Evolutionary conservation across 2,888 invertebrate species (phyloP), one percentile per base, ranked within the genome.

Genomic region (Hyalella azteca): DNA sequence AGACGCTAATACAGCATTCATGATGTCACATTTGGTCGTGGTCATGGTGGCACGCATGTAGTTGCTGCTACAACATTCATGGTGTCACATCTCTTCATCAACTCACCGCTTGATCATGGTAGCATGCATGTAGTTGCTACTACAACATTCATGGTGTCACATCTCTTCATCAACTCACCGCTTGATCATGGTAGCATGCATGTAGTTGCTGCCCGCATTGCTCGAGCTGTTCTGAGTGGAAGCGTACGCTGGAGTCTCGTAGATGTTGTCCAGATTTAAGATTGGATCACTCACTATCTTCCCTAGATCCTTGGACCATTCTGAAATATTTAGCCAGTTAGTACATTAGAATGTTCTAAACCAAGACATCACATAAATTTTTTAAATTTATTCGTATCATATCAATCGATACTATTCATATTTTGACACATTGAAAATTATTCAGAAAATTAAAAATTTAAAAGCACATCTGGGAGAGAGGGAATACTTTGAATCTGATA

Each of bases 261-360:
- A 92, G 87, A 96, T 95, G 84, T 91, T 91, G n/a, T 93, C 92
- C 77, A 97, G 89, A 88, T 96, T 95, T 73, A 96, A 90, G 79
- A 95, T 89, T 0, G 95, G 94, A 89, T 96, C 95, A 86, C 91
- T 92, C 86, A 94, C 92, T 45, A 93, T 93, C 54, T 91, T 91
- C 83, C 92, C 93, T 85, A 95, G 93, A 79, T 94, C 94, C 84
- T 91, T 92, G 86, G 91, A 92, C 86, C 93, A 89, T 85, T 92
- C 91, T 87, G 85, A 36, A 85, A 83, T n/a, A n/a, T n/a, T n/a
- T n/a, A n/a, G n/a, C n/a, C n/a, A n/a, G n/a, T n/a, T n/a, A n/a
- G n/a, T n/a, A n/a, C n/a, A n/a, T n/a, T n/a, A n/a, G n/a, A n/a
- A n/a, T n/a, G n/a, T n/a, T n/a, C n/a, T n/a, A n/a, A n/a, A n/a